A percentile compares a stretch with the other conserved stretches of the same genome.
Conservation (phyloP, 1,140 invertebrate genomes). For the Ericerus pela region DNA sequence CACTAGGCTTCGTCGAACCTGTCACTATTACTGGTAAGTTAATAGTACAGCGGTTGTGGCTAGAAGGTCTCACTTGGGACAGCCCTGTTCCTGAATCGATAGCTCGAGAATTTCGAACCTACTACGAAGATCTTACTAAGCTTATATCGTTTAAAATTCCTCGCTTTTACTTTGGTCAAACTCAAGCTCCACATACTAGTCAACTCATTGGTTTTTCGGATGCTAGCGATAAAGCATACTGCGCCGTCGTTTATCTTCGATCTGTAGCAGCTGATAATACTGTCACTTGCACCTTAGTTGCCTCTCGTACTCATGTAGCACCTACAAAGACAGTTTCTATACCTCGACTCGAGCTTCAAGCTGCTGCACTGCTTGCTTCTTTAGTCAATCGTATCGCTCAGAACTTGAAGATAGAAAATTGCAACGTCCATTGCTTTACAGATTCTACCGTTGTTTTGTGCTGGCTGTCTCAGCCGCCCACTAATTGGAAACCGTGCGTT, state of each 20-base stretch:
- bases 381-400: neutral
- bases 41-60: neutral
- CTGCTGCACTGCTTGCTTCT: constrained; percentile 16
- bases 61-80: neutral
- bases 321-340: constrained; percentile 18
- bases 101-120: constrained; percentile 14
- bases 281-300: constrained; percentile 14
- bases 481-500: constrained; percentile 22
- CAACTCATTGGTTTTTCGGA: constrained; percentile 15
- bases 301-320: constrained; percentile 17
- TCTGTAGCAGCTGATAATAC: neutral
- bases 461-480: constrained; percentile 25
- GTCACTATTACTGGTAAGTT: neutral
- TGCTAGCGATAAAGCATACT: neutral
- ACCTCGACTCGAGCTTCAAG: constrained; percentile 21
- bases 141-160: no score
- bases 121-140: no score
- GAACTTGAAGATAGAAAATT: neutral
- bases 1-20: neutral
- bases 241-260: constrained; percentile 12
- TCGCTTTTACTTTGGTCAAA: no score
- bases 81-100: neutral
- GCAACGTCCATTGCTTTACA: constrained; percentile 19
- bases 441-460: constrained; percentile 26
- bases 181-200: no score